A percentile compares a stretch with the other conserved stretches of the same genome.
Conservation (phyloP, 2,888 invertebrate species). For the Pocota personata region DNA sequence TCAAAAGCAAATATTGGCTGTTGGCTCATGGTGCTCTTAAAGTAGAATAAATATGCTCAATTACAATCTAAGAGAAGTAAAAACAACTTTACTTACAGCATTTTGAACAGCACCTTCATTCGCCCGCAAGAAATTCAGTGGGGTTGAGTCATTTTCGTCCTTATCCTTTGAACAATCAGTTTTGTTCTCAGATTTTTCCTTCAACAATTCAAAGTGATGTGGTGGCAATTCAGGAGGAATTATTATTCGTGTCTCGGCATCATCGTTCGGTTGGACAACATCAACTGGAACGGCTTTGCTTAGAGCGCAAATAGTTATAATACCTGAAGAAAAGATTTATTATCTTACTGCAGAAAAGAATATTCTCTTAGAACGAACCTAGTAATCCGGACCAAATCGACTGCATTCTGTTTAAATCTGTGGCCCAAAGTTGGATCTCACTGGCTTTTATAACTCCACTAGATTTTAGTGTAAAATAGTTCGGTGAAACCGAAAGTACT, state of each 20-base stretch:
- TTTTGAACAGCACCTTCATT: neutral
- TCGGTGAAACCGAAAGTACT: conserved; percentile 48
- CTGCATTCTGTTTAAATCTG: conserved; percentile 62
- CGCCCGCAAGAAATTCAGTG: conserved; percentile 42
- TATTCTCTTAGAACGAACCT: conserved; percentile 8
- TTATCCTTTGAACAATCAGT: neutral
- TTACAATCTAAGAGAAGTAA: neutral
- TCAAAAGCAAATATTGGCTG: conserved; percentile 24
- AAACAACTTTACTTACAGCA: conserved; percentile 15
- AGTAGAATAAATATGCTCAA: neutral
- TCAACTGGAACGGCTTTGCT: conserved; percentile 15
- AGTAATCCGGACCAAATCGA: conserved; percentile 40
- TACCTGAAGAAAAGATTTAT: neutral
- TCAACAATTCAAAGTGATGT: conserved; percentile 45
- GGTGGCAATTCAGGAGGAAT: conserved; percentile 57
- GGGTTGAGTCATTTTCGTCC: conserved; percentile 21
- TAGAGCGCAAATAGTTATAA: neutral
- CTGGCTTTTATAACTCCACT: conserved; percentile 54
- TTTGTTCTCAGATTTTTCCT: conserved; percentile 33
- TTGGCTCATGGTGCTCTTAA: conserved; percentile 2
- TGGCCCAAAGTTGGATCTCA: neutral
- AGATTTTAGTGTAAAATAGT: neutral
- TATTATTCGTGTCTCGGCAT: conserved; percentile 40
- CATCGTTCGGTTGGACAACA: neutral
- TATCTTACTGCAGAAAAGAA: neutral